Evolutionary conservation across 1,140 invertebrate species (phyloP), one percentile per base, ranked within the genome.

Genomic region (Ditylenchus dipsaci): DNA sequence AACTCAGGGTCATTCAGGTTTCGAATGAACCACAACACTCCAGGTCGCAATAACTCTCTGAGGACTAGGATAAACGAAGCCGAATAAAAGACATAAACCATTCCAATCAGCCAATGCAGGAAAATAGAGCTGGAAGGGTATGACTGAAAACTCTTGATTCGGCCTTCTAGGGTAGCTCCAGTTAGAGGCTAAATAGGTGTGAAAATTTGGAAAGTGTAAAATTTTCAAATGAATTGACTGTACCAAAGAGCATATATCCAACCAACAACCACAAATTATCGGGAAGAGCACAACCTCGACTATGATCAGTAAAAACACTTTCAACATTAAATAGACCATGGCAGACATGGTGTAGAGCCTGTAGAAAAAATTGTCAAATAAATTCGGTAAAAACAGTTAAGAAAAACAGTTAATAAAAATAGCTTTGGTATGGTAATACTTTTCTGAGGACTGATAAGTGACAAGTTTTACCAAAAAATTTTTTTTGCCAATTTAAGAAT

Each of bases 1-100:
- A 98, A 98, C 79, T 99, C 95, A 0, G 95, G 95, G 86, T 98
- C 95, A 84, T 98, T 98, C 9, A 98, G 86, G 84, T 98, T 98
- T 74, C 93, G 88, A 1, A 87, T 79, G 57, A 82, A 82, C 81
- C 81, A 82, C 8, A 83, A 45, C 5, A 77, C 76, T n/a, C 76
- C 76, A 42, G 76, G 76, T 45, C 76, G 76, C 11, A 97, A 82
- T 1, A 97, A 91, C 85, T 98, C 95, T 57, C 95, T 86, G 1
- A 97, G 84, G 0, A 97, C 85, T 0, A 97, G 86, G 43, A 97
- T 92, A 81, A 97, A 97, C 0, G 93, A 96, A 9, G 95, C 95
- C 83, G 97, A 97, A 85, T 99, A 98, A 84, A 98, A 98, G 17
- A 98, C 93, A 84, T 96, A 98, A 0, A 98, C 90, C 93, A 97